phyloP scores from a whole-genome alignment of 2,113 vertebrate species.

The Leptodactylus fuscus region DNA sequence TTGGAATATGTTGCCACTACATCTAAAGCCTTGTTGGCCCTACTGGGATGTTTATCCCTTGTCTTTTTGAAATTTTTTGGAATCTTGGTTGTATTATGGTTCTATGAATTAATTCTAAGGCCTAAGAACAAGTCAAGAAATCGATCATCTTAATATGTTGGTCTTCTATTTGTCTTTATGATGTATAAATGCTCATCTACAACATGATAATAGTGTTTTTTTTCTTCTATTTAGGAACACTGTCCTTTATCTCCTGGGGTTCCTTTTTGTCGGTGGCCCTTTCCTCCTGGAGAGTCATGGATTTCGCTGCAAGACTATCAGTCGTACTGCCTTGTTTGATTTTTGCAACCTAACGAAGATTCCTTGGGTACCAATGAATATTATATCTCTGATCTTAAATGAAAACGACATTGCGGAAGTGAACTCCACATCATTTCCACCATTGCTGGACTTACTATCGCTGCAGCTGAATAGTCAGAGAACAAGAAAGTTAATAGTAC shows the following conservation, averaged over 20 bases:
- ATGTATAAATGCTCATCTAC: neutral
- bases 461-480: slow-evolving; percentile 75
- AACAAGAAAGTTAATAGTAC: slow-evolving; percentile 67
- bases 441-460: slow-evolving; percentile 67
- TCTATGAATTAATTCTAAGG: too few relatives aligned
- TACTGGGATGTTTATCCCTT: too few relatives aligned
- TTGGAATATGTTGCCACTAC: too few relatives aligned
- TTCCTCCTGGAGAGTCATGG: slow-evolving; percentile 59
- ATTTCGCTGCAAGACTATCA: slow-evolving; percentile 66
- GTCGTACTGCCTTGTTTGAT: slow-evolving; percentile 62
- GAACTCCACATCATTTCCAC: slow-evolving; percentile 72
- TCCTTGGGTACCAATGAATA: slow-evolving; percentile 74
- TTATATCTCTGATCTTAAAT: slow-evolving; percentile 72
- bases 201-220: neutral
- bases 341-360: slow-evolving; percentile 66
- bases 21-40: too few relatives aligned
- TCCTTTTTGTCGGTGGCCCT: slow-evolving; percentile 64
- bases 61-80: too few relatives aligned
- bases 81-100: too few relatives aligned
- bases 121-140: too few relatives aligned
- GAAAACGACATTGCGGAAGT: slow-evolving; percentile 76
- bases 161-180: neutral
- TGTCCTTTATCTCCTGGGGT: slow-evolving; percentile 65
- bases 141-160: too few relatives aligned
- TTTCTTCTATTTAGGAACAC: slow-evolving; percentile 61